phyloP scores from a whole-genome alignment of 2,797 vertebrate genomes.

The Zenarchopterus dispar region DNA sequence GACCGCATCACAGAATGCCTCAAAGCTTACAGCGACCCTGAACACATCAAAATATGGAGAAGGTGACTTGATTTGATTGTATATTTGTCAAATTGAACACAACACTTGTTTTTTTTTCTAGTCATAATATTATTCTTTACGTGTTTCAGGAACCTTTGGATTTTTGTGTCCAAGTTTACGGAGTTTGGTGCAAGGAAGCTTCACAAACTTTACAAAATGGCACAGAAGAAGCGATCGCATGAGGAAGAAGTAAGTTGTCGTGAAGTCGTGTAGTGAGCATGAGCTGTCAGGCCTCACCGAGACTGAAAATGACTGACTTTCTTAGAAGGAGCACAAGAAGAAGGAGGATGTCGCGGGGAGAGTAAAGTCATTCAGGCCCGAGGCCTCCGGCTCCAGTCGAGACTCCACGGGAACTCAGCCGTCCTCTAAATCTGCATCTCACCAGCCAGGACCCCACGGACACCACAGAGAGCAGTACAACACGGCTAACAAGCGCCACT shows the following conservation, averaged over 20 bases:
- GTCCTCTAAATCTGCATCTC: conserved; percentile 82
- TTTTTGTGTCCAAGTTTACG: conserved; percentile 99
- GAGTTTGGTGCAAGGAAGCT: conserved; percentile 97
- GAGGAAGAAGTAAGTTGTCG: conserved; percentile 87
- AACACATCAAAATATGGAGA: conserved; percentile 94
- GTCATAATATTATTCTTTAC: conserved; percentile 11
- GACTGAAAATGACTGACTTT: conserved; percentile 11
- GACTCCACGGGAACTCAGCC: conserved; percentile 88
- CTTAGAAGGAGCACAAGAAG: conserved; percentile 92
- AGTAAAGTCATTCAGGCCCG: conserved; percentile 89
- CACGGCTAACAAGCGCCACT: conserved; percentile 90
- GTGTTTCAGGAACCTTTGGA: conserved; percentile 94
- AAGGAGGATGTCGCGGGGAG: conserved; percentile 87
- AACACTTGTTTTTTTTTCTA: neutral
- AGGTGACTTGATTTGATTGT: conserved; percentile 74
- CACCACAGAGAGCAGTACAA: conserved; percentile 91
- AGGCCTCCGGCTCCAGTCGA: conserved; percentile 90
- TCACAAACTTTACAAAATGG: conserved; percentile 99
- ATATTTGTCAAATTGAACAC: neutral
- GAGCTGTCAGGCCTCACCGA: neutral
- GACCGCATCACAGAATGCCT: conserved; percentile 99
- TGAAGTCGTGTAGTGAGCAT: neutral
- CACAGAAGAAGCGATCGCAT: conserved; percentile 95
- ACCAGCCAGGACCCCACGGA: conserved; percentile 84
- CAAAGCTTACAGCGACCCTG: conserved; percentile 94